phyloP scores from a whole-genome alignment of 2,113 vertebrate genomes.

The Clupea harengus region DNA sequence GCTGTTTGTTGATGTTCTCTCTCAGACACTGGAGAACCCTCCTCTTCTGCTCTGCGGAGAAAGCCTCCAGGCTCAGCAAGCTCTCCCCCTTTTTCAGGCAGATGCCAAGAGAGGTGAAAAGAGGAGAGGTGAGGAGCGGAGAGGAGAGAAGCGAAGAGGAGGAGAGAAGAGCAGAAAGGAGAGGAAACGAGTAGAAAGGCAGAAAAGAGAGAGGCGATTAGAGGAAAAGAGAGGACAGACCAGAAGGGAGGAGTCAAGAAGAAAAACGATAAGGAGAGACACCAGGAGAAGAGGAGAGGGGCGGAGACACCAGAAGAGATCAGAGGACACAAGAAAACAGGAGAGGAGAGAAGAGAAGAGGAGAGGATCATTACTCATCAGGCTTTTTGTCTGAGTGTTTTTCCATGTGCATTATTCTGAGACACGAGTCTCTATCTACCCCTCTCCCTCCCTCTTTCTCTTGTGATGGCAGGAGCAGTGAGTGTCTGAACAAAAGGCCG shows the following conservation, averaged over 20 bases:
- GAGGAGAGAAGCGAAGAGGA: background rate
- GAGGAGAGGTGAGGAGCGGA: slow-evolving; percentile 20
- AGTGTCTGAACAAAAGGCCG: background rate
- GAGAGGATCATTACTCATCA: background rate
- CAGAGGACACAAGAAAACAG: too few relatives aligned
- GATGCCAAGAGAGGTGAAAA: slow-evolving; percentile 5
- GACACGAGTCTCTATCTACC: background rate
- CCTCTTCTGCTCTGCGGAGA: slow-evolving; percentile 87
- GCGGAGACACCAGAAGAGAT: too few relatives aligned
- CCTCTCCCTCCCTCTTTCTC: background rate
- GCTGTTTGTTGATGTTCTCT: slow-evolving; percentile 84
- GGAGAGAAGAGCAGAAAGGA: background rate
- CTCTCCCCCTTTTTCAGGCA: slow-evolving; percentile 71
- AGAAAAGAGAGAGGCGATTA: background rate
- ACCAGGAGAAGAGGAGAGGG: too few relatives aligned
- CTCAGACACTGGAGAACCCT: slow-evolving; percentile 86
- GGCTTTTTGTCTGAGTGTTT: background rate
- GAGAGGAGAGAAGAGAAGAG: background rate
- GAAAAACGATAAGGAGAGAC: too few relatives aligned
- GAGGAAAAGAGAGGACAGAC: background rate
- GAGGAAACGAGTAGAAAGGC: background rate
- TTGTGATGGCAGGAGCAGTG: background rate
- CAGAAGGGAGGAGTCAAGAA: too few relatives aligned
- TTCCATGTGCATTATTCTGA: background rate
- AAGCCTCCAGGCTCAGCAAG: slow-evolving; percentile 86